These are phyloP conservation scores for Danionella cerebrum DNA, from an alignment of 2,113 vertebrate genomes.

Conservation along the genomic window DNA sequence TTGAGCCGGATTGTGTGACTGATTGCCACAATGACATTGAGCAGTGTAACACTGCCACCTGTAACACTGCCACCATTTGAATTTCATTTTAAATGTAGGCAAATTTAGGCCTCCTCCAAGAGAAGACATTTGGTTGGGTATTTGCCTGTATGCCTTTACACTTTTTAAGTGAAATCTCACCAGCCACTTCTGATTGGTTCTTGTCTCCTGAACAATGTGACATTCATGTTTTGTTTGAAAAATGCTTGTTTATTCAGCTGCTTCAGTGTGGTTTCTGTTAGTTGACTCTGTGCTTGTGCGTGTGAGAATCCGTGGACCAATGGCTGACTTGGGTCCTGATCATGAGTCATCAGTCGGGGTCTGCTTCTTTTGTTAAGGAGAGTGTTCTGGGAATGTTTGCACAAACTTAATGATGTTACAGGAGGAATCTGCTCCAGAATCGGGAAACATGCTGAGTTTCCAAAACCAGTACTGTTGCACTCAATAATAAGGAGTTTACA, in stretches of 20 bases:
- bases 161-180: too few species aligned
- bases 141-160: neutral
- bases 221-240: slow-evolving; percentile 1
- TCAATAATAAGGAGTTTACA: too few species aligned
- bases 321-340: neutral
- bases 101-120: neutral
- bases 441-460: neutral
- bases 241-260: slow-evolving; percentile 31
- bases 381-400: slow-evolving; percentile 1
- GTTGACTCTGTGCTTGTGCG: neutral
- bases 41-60: neutral
- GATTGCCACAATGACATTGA: neutral
- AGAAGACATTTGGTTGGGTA: neutral
- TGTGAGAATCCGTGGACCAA: neutral
- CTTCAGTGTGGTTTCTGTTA: neutral
- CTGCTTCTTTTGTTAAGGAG: neutral
- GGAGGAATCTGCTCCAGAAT: neutral
- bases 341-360: slow-evolving; percentile 5
- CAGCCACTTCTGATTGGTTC: neutral
- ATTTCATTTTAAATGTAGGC: slow-evolving; percentile 12
- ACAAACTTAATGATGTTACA: neutral
- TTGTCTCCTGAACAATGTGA: neutral
- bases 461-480: too few species aligned
- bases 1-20: neutral
- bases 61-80: neutral